Percentiles rank a stretch among this genome's conserved stretches.
These are phyloP conservation scores for Keiferia lycopersicella DNA, from an alignment of 2,888 invertebrate genomes.

Conservation along the genomic window DNA sequence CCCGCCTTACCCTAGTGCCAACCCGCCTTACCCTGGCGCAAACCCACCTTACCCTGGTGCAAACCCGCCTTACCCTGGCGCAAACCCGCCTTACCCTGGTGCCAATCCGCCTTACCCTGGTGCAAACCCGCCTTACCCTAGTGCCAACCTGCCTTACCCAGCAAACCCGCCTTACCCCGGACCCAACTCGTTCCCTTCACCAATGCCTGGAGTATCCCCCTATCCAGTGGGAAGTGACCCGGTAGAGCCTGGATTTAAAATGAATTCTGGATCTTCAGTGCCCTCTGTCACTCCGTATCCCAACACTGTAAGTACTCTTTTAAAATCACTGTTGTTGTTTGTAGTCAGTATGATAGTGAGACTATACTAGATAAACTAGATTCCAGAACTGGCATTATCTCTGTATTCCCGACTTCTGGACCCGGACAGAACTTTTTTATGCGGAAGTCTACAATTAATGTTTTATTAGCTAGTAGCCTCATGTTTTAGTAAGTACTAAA, in stretches of 20 bases:
- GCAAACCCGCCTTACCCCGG: slow-evolving; percentile 39
- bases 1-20: slow-evolving; percentile 9
- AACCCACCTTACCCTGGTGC: slow-evolving; percentile 31
- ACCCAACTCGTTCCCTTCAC: slow-evolving; percentile 29
- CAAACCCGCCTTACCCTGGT: too few relatives aligned
- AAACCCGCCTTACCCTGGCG: slow-evolving; percentile 31
- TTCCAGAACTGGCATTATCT: too few relatives aligned
- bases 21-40: slow-evolving; percentile 32
- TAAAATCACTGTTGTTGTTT: background rate
- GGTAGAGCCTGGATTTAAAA: slow-evolving; percentile 4
- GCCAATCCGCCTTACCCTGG: slow-evolving; percentile 15
- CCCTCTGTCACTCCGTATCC: background rate
- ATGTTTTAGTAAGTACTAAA: too few relatives aligned
- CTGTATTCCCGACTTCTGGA: too few relatives aligned
- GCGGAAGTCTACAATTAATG: too few relatives aligned
- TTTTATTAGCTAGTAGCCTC: too few relatives aligned
- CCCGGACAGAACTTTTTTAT: too few relatives aligned
- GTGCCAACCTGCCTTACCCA: slow-evolving; percentile 35
- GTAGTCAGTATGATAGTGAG: too few relatives aligned
- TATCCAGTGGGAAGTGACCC: slow-evolving; percentile 29
- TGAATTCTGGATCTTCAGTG: background rate
- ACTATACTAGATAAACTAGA: too few relatives aligned
- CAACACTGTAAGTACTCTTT: background rate
- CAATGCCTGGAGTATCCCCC: slow-evolving; percentile 12
- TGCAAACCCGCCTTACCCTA: background rate